Conservation (phyloP, 2,888 invertebrate genomes). For the Dugesia japonica region DNA sequence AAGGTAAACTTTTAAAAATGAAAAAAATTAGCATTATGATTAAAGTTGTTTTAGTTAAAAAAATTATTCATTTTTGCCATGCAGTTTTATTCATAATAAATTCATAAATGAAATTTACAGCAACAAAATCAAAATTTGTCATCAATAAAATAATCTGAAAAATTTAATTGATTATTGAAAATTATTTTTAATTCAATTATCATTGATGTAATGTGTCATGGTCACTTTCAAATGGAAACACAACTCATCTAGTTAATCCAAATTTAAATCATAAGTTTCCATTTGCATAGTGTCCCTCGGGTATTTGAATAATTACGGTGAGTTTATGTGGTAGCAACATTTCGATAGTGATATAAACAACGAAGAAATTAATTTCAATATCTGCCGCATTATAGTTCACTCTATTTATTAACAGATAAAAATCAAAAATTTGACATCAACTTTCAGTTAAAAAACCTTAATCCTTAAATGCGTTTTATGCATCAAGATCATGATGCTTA, state of each 20-base stretch:
- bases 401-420: slow-evolving; percentile 11
- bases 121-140: too few species aligned
- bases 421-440: not conserved
- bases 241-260: slow-evolving; percentile 6
- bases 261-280: slow-evolving; percentile 3
- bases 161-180: not conserved
- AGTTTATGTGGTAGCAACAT: not conserved
- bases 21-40: too few species aligned
- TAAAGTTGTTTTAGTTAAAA: too few species aligned
- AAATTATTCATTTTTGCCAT: too few species aligned
- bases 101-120: too few species aligned
- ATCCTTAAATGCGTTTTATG: slow-evolving; percentile 7
- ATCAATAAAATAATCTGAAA: too few species aligned
- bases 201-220: slow-evolving; percentile 16
- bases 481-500: slow-evolving; percentile 12
- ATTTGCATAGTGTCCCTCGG: not conserved
- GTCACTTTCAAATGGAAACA: slow-evolving; percentile 4
- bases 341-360: not conserved
- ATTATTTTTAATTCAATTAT: slow-evolving; percentile 8
- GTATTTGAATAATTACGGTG: slow-evolving; percentile 5
- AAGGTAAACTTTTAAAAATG: too few species aligned
- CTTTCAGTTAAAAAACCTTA: not conserved
- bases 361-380: not conserved
- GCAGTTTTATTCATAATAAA: too few species aligned
- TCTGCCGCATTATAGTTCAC: slow-evolving; percentile 3